Percentiles rank a stretch among this genome's conserved stretches.
Conservation (phyloP, 1,140 invertebrate species). For the Stegodyphus dumicola region DNA sequence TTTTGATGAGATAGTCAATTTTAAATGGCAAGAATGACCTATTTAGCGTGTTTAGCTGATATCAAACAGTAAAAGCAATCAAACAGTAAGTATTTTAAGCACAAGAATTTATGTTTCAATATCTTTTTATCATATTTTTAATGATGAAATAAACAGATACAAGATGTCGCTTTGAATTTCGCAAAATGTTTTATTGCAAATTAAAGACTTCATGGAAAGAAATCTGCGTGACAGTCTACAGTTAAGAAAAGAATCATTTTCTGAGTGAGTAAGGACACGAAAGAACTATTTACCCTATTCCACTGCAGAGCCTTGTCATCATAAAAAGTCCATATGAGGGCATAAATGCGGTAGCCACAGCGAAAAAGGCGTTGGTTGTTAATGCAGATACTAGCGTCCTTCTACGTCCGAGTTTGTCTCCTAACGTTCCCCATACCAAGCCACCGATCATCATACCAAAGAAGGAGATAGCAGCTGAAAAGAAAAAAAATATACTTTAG, state of each 20-base stretch:
- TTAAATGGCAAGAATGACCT: too few species aligned
- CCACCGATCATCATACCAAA: slow-evolving; percentile 93
- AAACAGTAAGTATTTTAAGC: too few species aligned
- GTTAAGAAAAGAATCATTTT: neutral
- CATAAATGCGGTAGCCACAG: slow-evolving; percentile 86
- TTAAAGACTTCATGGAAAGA: too few species aligned
- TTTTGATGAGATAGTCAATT: too few species aligned
- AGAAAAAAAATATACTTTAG: neutral
- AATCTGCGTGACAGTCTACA: too few species aligned
- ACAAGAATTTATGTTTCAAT: too few species aligned
- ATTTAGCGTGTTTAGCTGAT: too few species aligned
- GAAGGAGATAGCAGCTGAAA: slow-evolving; percentile 76
- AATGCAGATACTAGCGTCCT: slow-evolving; percentile 88
- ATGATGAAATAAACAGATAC: too few species aligned
- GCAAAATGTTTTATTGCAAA: too few species aligned
- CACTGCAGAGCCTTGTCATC: slow-evolving; percentile 88
- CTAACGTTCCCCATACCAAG: slow-evolving; percentile 90
- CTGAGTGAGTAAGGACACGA: neutral
- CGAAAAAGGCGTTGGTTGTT: slow-evolving; percentile 88
- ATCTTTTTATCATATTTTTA: too few species aligned
- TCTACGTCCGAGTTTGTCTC: slow-evolving; percentile 85
- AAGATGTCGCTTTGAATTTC: too few species aligned
- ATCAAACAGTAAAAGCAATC: too few species aligned
- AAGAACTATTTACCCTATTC: slow-evolving; percentile 83
- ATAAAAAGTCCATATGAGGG: slow-evolving; percentile 88